Base-by-base conservation (phyloP, 2,113 vertebrate species). In the Entomyzon cyanotis region DNA sequence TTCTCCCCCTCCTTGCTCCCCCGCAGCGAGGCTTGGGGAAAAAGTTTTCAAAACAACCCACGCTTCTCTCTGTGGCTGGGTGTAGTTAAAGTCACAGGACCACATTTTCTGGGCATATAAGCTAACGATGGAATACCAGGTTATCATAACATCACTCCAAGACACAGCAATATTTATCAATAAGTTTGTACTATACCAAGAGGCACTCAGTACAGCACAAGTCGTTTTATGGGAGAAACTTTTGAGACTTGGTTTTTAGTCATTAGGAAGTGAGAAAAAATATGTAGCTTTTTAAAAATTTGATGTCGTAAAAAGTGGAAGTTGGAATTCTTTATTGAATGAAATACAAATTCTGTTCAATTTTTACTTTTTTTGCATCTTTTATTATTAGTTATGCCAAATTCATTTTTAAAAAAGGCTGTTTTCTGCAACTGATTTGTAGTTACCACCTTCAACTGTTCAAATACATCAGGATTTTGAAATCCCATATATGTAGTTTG, bases 161-260 rank as follows among this genome's bases (percentile, higher is more conserved):
- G n/a, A 15, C 2, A 0, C 11, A 63, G 39, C 17, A 74, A n/a
- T 69, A 24, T 1, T 3, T 39, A 49, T 37, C 9, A 15, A 9
- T 31, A 60, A 33, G 10, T 33, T 28, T n/a, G 7, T 49, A 6
- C 28, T 46, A 30, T 13, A 62, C 5, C 21, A 47, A 52, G 78
- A 68, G 28, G 10, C 23, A 68, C 27, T 44, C 23, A 30, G 11
- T 44, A 46, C 9, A 41, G 15, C 27, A 69, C 7, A 76, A 52
- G 15, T 17, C 18, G 55, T 39, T 75, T 62, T 19, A 10, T 5
- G 24, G 16, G 3, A 75, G 11, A 67, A 81, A 30, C 19, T 5
- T 73, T 69, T 68, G 41, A 74, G n/a, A 3, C 13, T 56, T 69
- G 9, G 0, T 16, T 88, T 76, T 62, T 28, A 46, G 46, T 59